Conservation (phyloP, 1,140 invertebrate genomes). For the Carcinoscorpius rotundicauda region DNA sequence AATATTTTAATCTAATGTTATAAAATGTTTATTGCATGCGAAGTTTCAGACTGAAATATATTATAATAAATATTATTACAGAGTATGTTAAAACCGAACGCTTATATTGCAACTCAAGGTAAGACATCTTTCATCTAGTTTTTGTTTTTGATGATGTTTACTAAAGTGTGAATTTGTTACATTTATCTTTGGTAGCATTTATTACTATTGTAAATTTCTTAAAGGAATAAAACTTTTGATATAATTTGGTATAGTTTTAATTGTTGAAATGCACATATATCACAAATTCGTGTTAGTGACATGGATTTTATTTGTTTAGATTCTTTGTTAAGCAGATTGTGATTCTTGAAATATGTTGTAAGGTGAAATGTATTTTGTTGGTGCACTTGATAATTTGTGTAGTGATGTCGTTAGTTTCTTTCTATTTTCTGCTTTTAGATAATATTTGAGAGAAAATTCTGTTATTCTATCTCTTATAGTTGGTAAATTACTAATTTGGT, state of each 20-base stretch:
- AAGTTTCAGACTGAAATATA: too few species aligned
- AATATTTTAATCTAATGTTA: constrained; percentile 37
- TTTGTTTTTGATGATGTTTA: neutral
- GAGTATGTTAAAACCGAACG: constrained; percentile 84
- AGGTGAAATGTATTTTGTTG: too few species aligned
- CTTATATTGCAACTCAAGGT: constrained; percentile 81
- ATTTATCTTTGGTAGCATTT: neutral
- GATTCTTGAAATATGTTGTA: too few species aligned
- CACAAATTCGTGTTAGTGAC: neutral
- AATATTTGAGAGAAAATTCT: too few species aligned
- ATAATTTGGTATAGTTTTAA: neutral
- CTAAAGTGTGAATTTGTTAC: neutral
- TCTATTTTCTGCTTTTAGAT: too few species aligned
- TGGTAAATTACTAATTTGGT: too few species aligned
- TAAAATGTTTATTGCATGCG: constrained; percentile 33
- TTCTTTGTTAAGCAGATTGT: too few species aligned
- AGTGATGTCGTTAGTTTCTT: too few species aligned
- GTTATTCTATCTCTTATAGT: too few species aligned
- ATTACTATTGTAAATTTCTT: neutral
- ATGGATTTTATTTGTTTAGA: too few species aligned
- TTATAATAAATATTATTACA: constrained; percentile 34
- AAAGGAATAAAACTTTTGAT: too few species aligned
- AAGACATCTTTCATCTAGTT: constrained; percentile 7
- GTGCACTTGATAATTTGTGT: too few species aligned
- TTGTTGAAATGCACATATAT: neutral